Evolutionary conservation across 2,888 invertebrate genomes (phyloP).

Genomic region (Camptogramma bilineatum): DNA sequence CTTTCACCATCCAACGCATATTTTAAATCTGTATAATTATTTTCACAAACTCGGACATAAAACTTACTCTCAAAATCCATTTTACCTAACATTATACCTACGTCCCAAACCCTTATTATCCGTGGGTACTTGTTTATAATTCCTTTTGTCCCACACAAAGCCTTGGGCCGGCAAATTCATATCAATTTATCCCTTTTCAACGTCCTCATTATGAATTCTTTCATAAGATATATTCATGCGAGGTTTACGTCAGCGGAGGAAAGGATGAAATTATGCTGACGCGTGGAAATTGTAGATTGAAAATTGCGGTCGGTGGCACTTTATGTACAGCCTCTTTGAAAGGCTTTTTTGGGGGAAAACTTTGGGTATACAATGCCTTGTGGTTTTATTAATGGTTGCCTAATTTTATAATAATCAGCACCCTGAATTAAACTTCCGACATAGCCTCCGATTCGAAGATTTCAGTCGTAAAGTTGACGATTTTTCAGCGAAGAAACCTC

Average conservation of each 20-base stretch:
- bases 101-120: conserved; percentile 52
- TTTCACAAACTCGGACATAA: conserved; percentile 19
- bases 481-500: too few relatives aligned
- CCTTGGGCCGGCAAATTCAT: conserved; percentile 68
- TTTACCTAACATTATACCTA: conserved; percentile 23
- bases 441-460: too few relatives aligned
- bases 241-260: conserved; percentile 40
- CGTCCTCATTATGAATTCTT: conserved; percentile 73
- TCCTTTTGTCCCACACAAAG: conserved; percentile 75
- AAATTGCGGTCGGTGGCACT: conserved; percentile 18
- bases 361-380: neutral
- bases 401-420: too few relatives aligned
- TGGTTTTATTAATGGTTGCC: neutral
- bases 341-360: conserved; percentile 1
- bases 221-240: conserved; percentile 71
- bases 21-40: conserved; percentile 24
- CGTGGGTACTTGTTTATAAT: conserved; percentile 69
- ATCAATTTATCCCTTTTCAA: conserved; percentile 74
- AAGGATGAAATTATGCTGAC: conserved; percentile 45
- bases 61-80: conserved; percentile 27
- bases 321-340: conserved; percentile 2
- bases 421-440: too few relatives aligned
- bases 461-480: too few relatives aligned
- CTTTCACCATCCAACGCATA: neutral
- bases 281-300: conserved; percentile 39